These are phyloP conservation scores for Neria commutata DNA, from an alignment of 2,888 invertebrate genomes.

Conservation along the genomic window DNA sequence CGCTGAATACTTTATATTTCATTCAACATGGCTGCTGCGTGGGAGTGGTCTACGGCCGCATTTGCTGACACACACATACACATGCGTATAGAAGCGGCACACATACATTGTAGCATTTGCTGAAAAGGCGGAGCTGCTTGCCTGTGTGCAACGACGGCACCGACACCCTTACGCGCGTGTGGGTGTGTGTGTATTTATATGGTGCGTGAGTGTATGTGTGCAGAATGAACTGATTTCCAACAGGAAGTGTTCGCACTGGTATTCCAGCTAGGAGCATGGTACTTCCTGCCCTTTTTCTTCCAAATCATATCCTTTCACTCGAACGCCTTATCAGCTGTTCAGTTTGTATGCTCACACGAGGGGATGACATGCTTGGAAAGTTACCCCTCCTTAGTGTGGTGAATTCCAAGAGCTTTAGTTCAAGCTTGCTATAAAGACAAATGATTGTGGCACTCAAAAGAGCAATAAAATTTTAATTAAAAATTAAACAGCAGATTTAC, in stretches of 20 bases:
- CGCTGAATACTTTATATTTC: constrained; percentile 36
- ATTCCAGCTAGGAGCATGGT: too few relatives aligned
- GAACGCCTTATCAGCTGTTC: constrained; percentile 46
- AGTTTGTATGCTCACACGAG: not conserved
- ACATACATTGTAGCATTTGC: constrained; percentile 2
- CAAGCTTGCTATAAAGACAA: too few relatives aligned
- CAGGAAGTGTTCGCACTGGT: constrained; percentile 22
- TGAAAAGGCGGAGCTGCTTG: constrained; percentile 46
- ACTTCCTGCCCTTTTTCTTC: constrained; percentile 2
- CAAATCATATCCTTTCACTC: constrained; percentile 34
- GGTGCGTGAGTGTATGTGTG: constrained; percentile 30
- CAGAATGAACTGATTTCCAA: constrained; percentile 41
- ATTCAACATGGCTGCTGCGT: constrained; percentile 62
- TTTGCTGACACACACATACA: constrained; percentile 12
- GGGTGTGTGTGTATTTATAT: constrained; percentile 7
- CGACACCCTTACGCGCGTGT: not conserved
- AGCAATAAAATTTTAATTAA: too few relatives aligned
- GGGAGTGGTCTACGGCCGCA: constrained; percentile 58
- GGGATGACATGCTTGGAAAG: too few relatives aligned
- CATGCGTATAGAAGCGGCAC: constrained; percentile 9
- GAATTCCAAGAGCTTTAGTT: too few relatives aligned
- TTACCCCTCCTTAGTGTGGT: not conserved
- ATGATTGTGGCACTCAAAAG: too few relatives aligned
- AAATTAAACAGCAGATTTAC: too few relatives aligned
- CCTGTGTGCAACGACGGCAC: not conserved